Conservation (phyloP, 2,888 invertebrate genomes). For the Mongoloraphidia duomilia region DNA sequence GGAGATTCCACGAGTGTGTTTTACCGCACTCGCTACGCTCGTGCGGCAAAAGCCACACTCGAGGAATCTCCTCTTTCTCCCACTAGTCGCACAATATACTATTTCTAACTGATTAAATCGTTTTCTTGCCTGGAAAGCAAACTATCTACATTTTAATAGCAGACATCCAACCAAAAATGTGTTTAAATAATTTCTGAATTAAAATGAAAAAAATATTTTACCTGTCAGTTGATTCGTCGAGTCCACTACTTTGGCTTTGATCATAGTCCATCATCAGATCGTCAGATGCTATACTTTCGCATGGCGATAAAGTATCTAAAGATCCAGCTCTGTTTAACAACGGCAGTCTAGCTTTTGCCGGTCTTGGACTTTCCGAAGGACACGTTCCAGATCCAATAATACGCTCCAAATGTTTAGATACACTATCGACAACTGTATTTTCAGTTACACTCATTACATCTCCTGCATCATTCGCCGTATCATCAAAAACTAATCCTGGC, state of each 20-base stretch:
- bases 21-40: too few relatives aligned
- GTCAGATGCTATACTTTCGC: slow-evolving; percentile 71
- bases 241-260: slow-evolving; percentile 30
- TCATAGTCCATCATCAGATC: slow-evolving; percentile 82
- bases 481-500: slow-evolving; percentile 66
- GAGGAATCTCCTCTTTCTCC: too few relatives aligned
- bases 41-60: too few relatives aligned
- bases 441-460: slow-evolving; percentile 2
- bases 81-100: too few relatives aligned
- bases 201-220: slow-evolving; percentile 14
- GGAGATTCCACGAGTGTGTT: too few relatives aligned
- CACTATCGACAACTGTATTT: slow-evolving; percentile 9
- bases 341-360: slow-evolving; percentile 26
- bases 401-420: slow-evolving; percentile 16
- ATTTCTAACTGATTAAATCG: too few relatives aligned
- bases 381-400: slow-evolving; percentile 23
- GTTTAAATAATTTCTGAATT: slow-evolving; percentile 3
- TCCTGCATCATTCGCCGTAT: slow-evolving; percentile 30
- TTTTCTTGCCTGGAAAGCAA: too few relatives aligned
- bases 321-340: slow-evolving; percentile 49
- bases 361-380: slow-evolving; percentile 25
- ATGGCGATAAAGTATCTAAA: slow-evolving; percentile 68
- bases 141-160: background rate
- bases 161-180: slow-evolving; percentile 8
- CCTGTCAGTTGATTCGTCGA: slow-evolving; percentile 38